Evolutionary conservation across 1,140 invertebrate species (phyloP).

Genomic region (Trachymyrmex septentrionalis): DNA sequence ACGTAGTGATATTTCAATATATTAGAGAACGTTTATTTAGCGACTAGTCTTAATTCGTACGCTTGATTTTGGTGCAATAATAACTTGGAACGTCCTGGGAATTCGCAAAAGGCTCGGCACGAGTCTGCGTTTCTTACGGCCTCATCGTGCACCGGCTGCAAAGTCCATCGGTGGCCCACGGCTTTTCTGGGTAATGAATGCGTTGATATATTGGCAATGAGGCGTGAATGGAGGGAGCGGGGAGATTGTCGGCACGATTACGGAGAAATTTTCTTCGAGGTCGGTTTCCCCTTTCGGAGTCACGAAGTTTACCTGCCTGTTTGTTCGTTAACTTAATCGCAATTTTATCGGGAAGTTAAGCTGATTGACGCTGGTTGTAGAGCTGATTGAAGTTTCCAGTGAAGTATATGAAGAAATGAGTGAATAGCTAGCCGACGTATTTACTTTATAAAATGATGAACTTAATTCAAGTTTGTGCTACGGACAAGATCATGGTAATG

Average conservation of each 20-base stretch:
- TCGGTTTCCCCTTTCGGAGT: background rate
- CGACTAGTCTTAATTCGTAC: too few relatives aligned
- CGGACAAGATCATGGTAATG: background rate
- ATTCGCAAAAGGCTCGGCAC: slow-evolving; percentile 66
- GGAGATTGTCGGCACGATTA: slow-evolving; percentile 25
- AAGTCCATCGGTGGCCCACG: slow-evolving; percentile 48
- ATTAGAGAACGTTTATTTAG: background rate
- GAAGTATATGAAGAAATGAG: background rate
- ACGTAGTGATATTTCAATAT: background rate
- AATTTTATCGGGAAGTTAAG: background rate
- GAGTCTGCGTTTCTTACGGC: slow-evolving; percentile 55
- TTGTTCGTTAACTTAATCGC: slow-evolving; percentile 6
- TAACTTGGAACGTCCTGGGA: slow-evolving; percentile 26
- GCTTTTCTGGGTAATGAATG: slow-evolving; percentile 25
- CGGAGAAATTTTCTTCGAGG: slow-evolving; percentile 39
- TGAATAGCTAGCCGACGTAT: background rate
- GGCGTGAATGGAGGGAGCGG: slow-evolving; percentile 43
- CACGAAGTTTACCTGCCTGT: background rate
- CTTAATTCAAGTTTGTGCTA: background rate
- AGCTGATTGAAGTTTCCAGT: background rate
- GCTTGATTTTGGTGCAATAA: background rate
- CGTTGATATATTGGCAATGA: slow-evolving; percentile 48
- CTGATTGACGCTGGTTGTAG: background rate
- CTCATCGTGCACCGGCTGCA: slow-evolving; percentile 47
- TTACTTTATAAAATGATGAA: background rate